Base-by-base conservation (phyloP, 2,888 invertebrate species). In the Scelioninae gen. 1 region DNA sequence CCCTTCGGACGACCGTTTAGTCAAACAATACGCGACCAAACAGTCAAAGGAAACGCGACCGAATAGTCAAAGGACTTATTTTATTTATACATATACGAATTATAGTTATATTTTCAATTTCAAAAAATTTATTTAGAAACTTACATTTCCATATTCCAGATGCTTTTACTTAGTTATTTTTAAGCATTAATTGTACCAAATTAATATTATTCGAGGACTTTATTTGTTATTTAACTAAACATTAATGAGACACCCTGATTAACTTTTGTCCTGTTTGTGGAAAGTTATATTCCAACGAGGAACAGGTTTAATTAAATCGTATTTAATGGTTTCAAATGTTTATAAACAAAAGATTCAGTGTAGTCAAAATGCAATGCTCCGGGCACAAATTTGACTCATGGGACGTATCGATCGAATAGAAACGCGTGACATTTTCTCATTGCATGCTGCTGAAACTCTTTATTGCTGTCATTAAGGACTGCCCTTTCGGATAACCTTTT, bases 341-440 rank as follows among this genome's bases (percentile, higher is more conserved):
- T 11, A 53, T 23, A 49, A 49, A 49, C 40, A 16, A 16, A 23
- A 23, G 8, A 8, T 3, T 10, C 49, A 9, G 34, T 34, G 34
- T 8, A 34, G 3, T 9, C 8, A 16, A 49, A 49, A 49, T 49
- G 23, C 32, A 34, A 38, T 8, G n/a, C 2, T 23, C 11, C 8
- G 4, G 11, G 9, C 9, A 10, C 16, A 69, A 58, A 49, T 60
- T 49, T 49, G 60, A 66, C 72, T 60, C 56, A 15, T 60, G 65
- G 71, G 56, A 56, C 23, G 34, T 60, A 62, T 75, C 72, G 76
- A 81, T 75, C 63, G 72, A 43, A 51, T 47, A 34, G 62, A 63
- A 58, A 58, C 49, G 78, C 75, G 63, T 83, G 83, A 85, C 84
- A 85, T 85, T 86, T 85, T 63, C 65, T 75, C 31, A 75, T 75